A percentile compares a stretch with the other conserved stretches of the same genome.
Evolutionary conservation across 2,113 vertebrate species (phyloP).

Genomic region (Petaurus breviceps): DNA sequence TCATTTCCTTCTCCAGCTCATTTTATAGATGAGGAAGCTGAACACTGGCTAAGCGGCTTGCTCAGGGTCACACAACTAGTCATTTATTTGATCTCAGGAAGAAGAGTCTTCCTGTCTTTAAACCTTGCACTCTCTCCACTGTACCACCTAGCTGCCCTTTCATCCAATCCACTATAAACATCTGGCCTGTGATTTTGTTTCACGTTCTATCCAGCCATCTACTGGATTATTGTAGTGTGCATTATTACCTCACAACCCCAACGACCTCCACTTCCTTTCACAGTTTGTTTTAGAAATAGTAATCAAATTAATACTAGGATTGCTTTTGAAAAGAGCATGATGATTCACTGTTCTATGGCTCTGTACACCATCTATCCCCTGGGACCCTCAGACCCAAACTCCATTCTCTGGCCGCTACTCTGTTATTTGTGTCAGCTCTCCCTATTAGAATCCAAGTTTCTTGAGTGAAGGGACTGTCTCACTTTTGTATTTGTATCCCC

Average conservation of each 20-base stretch:
- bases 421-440: not conserved
- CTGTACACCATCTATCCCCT: not conserved
- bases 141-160: not conserved
- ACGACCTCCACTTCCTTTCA: not conserved
- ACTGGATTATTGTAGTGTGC: not conserved
- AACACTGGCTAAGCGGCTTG: not conserved
- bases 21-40: not conserved
- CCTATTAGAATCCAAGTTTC: not conserved
- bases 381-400: not conserved
- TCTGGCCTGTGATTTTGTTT: not conserved
- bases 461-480: not conserved
- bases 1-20: not conserved
- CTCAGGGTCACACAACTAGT: not conserved
- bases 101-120: not conserved
- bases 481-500: not conserved
- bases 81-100: not conserved
- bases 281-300: not conserved
- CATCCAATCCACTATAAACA: not conserved
- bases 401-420: not conserved
- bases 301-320: not conserved
- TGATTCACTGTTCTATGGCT: not conserved
- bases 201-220: not conserved
- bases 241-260: not conserved
- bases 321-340: not conserved
- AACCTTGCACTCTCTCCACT: not conserved